Percentiles rank a stretch among this genome's conserved stretches.
Conservation (phyloP, 1,140 invertebrate genomes). For the Zaprionus camerounensis region DNA sequence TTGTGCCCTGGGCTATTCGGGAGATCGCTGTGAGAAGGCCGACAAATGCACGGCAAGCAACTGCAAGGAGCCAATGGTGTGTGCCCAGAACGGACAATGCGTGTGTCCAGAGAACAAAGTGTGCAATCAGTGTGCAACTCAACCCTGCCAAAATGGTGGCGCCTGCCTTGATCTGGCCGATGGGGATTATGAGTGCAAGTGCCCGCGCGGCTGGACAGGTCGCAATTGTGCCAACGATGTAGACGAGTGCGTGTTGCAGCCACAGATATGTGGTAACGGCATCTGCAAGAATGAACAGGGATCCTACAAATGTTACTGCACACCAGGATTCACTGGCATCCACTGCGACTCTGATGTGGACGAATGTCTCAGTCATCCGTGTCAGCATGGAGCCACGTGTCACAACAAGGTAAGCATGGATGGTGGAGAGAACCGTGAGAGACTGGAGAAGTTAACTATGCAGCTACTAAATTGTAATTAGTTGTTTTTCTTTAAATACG, state of each 20-base stretch:
- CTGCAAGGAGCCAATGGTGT: constrained; percentile 87
- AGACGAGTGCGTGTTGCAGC: constrained; percentile 89
- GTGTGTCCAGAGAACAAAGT: constrained; percentile 80
- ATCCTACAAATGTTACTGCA: constrained; percentile 93
- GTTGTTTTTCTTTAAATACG: constrained; percentile 84
- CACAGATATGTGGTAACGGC: constrained; percentile 91
- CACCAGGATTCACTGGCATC: constrained; percentile 92
- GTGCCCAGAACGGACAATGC: constrained; percentile 87
- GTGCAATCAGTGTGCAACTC: constrained; percentile 85
- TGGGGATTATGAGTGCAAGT: constrained; percentile 90
- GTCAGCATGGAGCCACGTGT: constrained; percentile 94
- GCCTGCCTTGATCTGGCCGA: constrained; percentile 86
- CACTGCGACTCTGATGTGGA: constrained; percentile 94
- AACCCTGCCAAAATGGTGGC: constrained; percentile 89
- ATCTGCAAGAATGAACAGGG: constrained; percentile 92
- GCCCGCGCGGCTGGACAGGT: constrained; percentile 91
- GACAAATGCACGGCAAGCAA: constrained; percentile 86
- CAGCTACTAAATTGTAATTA: constrained; percentile 78
- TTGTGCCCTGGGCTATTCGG: constrained; percentile 89
- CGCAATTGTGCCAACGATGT: constrained; percentile 90
- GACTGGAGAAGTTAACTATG: constrained; percentile 6
- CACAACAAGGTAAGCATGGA: constrained; percentile 86
- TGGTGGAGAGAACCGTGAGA: not conserved
- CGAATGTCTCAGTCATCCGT: constrained; percentile 94
- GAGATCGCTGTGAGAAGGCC: constrained; percentile 90